phyloP scores from a whole-genome alignment of 2,113 vertebrate species.

The Cyprinus carpio region DNA sequence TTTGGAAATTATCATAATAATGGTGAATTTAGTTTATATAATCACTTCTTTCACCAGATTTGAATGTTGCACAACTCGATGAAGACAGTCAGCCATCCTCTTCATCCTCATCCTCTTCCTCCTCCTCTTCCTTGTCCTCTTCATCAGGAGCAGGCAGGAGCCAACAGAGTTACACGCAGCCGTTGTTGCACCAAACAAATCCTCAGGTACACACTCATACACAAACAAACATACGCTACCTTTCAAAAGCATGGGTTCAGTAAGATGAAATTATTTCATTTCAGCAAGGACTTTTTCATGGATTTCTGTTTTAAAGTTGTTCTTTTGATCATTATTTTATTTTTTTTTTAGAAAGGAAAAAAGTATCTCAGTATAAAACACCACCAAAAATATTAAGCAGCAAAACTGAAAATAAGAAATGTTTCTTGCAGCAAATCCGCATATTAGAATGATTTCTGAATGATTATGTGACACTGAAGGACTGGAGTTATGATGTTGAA shows the following conservation, averaged over 20 bases:
- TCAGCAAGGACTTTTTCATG: background rate
- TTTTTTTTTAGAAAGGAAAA: no score
- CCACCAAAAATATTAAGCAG: no score
- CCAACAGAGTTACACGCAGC: conserved; percentile 76
- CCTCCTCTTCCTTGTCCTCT: conserved; percentile 68
- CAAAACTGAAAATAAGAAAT: no score
- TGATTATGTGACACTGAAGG: background rate
- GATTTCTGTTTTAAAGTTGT: background rate
- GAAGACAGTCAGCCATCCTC: conserved; percentile 80
- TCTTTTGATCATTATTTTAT: no score
- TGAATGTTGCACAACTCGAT: conserved; percentile 75
- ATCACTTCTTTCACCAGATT: conserved; percentile 75
- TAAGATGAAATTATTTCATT: background rate
- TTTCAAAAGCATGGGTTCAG: background rate
- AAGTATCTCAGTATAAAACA: no score
- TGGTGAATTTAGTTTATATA: background rate
- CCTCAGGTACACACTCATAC: conserved; percentile 64
- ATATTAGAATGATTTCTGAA: background rate
- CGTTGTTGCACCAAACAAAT: conserved; percentile 78
- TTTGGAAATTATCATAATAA: background rate
- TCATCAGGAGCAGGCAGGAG: conserved; percentile 77
- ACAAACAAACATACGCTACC: conserved; percentile 58
- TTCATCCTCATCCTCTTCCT: conserved; percentile 72
- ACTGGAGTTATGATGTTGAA: background rate
- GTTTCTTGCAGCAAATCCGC: background rate